These are phyloP conservation scores for Gymnarchus niloticus DNA, from an alignment of 2,113 vertebrate species.

Conservation along the genomic window DNA sequence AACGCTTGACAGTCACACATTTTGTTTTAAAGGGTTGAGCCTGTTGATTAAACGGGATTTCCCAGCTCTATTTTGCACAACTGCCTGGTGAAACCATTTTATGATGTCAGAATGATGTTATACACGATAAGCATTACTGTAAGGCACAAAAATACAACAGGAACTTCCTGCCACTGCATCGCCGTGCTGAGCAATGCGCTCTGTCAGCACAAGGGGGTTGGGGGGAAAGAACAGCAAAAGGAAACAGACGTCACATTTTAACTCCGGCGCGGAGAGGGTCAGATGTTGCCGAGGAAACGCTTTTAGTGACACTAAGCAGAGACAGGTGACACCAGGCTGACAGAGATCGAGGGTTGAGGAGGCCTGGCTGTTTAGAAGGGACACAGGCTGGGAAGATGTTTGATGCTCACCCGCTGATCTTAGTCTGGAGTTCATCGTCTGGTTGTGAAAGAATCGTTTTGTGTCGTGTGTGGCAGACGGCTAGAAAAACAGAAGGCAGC, in stretches of 20 bases:
- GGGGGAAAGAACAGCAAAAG: neutral
- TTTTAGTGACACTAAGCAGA: conserved; percentile 28
- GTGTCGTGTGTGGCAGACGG: neutral
- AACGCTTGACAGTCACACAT: neutral
- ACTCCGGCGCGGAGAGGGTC: neutral
- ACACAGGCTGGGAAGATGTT: too few species aligned
- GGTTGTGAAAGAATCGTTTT: neutral
- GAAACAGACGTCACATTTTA: conserved; percentile 24
- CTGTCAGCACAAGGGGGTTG: conserved; percentile 27
- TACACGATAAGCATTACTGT: neutral
- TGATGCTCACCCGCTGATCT: neutral
- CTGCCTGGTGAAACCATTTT: neutral
- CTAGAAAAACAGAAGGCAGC: conserved; percentile 1
- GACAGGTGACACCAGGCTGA: neutral
- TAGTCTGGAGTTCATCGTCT: neutral
- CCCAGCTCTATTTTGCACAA: neutral
- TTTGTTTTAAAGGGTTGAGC: neutral
- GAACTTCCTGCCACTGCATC: conserved; percentile 23
- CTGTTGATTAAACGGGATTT: neutral
- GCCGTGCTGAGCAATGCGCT: conserved; percentile 18
- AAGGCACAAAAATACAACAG: conserved; percentile 15
- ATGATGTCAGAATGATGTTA: neutral
- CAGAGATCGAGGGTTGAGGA: neutral
- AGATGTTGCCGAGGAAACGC: conserved; percentile 17
- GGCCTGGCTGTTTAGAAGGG: too few species aligned